Base-by-base conservation (phyloP, 2,888 invertebrate genomes). In the Chydorus sphaericus region DNA sequence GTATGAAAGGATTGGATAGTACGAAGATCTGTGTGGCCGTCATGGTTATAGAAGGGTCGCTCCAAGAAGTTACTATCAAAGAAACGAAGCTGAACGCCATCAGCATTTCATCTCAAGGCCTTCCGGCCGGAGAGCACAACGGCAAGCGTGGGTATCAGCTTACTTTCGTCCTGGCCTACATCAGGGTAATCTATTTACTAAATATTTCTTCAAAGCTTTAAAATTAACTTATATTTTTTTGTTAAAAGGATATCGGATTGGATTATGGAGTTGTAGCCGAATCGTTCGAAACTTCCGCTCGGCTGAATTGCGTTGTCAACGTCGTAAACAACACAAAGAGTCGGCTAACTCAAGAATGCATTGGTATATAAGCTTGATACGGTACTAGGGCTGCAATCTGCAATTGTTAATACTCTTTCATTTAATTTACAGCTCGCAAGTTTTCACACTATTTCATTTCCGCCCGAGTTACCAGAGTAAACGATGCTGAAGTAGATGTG, bases 251-350 rank as follows among this genome's bases (percentile, higher is more conserved):
- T 69, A 73, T 96, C 53, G 96, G 84, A 0, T 75, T 97, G 61
- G 85, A 90, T 55, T 88, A 84, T 69, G 79, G 81, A 62, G 79
- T 94, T 20, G 82, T 96, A 2, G 86, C 93, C 0, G 97, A 98
- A 70, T 96, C 96, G 0, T 98, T 98, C 74, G 97, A 98, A 73
- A 98, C 98, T 0, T 96, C 97, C 0, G 94, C 94, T 2, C 87
- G 96, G 1, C 98, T 97, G 97, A 90, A 92, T 71, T 80, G 87
- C 55, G 81, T 90, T 11, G 71, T 83, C 29, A 73, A 80, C 16
- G 73, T 98, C 37, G 94, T 94, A 67, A 75, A 79, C 55, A 92
- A 92, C 73, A 94, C 96, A 5, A 97, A 96, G 69, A 78, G 80
- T 55, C 75, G 88, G 50, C 75, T 97, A 4, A 69, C 74, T 1